Conservation (phyloP, 1,140 invertebrate species). For the Nasonia longicornis region DNA sequence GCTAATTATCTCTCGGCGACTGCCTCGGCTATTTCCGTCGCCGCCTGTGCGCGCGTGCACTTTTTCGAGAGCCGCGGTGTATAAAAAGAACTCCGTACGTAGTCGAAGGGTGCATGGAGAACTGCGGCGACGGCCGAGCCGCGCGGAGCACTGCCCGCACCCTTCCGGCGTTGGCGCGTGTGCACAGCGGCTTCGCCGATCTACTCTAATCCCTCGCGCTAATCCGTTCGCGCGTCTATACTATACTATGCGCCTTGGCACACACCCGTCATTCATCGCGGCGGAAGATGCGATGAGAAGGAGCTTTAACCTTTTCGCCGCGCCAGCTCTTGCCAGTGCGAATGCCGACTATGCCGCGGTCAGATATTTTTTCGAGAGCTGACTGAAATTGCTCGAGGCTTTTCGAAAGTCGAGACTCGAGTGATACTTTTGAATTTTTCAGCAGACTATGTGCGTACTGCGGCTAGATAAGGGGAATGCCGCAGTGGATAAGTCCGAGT, state of each 20-base stretch:
- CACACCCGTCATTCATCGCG: constrained; percentile 25
- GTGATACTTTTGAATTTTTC: background rate
- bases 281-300: background rate
- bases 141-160: constrained; percentile 18
- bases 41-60: background rate
- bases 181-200: constrained; percentile 29
- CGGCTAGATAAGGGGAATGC: background rate
- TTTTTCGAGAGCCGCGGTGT: background rate
- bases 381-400: too few relatives aligned
- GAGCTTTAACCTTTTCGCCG: constrained; percentile 20
- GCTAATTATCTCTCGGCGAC: background rate
- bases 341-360: too few relatives aligned
- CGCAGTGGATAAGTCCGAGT: background rate
- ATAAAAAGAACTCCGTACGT: too few relatives aligned
- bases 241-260: background rate
- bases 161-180: background rate
- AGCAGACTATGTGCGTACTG: background rate
- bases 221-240: constrained; percentile 32
- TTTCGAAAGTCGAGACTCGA: background rate
- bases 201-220: constrained; percentile 44
- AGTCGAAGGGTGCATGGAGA: background rate
- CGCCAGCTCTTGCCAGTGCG: too few relatives aligned
- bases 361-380: too few relatives aligned
- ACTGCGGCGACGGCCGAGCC: background rate
- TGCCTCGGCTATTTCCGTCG: background rate